Evolutionary conservation across 1,140 invertebrate genomes (phyloP).

Genomic region (Neocloeon triangulifer): DNA sequence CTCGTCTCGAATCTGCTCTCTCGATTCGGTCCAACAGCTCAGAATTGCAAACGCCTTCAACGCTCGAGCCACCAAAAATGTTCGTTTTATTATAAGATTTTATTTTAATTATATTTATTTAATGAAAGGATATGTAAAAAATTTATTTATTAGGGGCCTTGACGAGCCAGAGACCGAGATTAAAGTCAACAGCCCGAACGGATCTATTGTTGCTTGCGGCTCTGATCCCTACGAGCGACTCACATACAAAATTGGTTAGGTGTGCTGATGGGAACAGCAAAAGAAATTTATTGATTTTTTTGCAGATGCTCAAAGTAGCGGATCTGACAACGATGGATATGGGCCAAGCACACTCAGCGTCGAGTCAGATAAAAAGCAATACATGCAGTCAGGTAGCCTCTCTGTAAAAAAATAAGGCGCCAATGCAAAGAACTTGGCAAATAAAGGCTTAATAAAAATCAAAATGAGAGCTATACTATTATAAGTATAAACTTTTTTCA

Average conservation of each 20-base stretch:
- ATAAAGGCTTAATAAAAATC: neutral
- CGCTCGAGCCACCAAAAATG: neutral
- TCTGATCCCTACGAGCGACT: slow-evolving; percentile 28
- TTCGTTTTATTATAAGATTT: too few species aligned
- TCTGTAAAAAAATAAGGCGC: slow-evolving; percentile 13
- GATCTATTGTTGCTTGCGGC: slow-evolving; percentile 23
- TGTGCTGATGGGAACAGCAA: neutral
- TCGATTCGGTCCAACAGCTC: slow-evolving; percentile 22
- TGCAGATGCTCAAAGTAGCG: slow-evolving; percentile 20
- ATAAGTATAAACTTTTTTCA: slow-evolving; percentile 14
- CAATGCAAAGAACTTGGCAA: slow-evolving; percentile 3
- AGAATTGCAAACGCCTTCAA: slow-evolving; percentile 18
- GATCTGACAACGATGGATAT: slow-evolving; percentile 28
- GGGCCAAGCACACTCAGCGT: slow-evolving; percentile 30
- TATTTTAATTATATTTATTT: too few species aligned
- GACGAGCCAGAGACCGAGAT: neutral
- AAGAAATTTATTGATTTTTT: slow-evolving; percentile 5
- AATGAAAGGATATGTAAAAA: too few species aligned
- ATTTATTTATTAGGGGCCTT: neutral
- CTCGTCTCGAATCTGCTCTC: slow-evolving; percentile 16
- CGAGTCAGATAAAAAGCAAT: slow-evolving; percentile 29
- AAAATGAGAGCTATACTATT: slow-evolving; percentile 13
- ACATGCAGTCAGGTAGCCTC: slow-evolving; percentile 24
- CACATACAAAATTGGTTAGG: slow-evolving; percentile 19
- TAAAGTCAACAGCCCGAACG: slow-evolving; percentile 14